These are phyloP conservation scores for Tridacna crocea DNA, from an alignment of 2,888 invertebrate species.

Conservation along the genomic window DNA sequence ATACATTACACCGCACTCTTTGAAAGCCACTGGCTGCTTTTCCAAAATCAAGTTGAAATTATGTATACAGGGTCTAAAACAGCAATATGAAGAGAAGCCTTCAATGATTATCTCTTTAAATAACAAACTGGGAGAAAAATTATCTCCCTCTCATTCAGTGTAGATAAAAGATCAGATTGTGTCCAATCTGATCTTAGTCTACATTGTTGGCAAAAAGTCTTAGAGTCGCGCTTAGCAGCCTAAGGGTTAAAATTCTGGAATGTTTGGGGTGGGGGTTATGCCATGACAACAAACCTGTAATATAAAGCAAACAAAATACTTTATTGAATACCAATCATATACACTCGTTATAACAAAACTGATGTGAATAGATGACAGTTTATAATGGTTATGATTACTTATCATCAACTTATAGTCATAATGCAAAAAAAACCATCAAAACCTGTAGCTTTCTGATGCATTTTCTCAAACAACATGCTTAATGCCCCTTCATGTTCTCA, in stretches of 20 bases:
- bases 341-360: conserved; percentile 75
- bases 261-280: neutral
- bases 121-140: too few relatives aligned
- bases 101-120: too few relatives aligned
- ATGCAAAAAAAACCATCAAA: conserved; percentile 3
- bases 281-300: conserved; percentile 11
- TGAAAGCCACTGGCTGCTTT: too few relatives aligned
- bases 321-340: conserved; percentile 80
- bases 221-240: too few relatives aligned
- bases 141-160: too few relatives aligned
- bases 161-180: too few relatives aligned
- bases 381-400: conserved; percentile 57
- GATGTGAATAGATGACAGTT: conserved; percentile 71
- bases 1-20: too few relatives aligned
- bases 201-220: too few relatives aligned
- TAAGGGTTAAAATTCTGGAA: neutral
- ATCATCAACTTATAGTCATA: conserved; percentile 19
- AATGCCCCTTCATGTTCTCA: conserved; percentile 25
- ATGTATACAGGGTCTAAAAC: too few relatives aligned
- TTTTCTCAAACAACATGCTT: conserved; percentile 16
- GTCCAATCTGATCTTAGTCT: too few relatives aligned
- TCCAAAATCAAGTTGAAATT: too few relatives aligned
- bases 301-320: conserved; percentile 80
- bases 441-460: conserved; percentile 9
- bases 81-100: too few relatives aligned